A percentile compares a stretch with the other conserved stretches of the same genome.
phyloP scores from a whole-genome alignment of 2,888 invertebrate species.

The Microctonus brassicae region DNA sequence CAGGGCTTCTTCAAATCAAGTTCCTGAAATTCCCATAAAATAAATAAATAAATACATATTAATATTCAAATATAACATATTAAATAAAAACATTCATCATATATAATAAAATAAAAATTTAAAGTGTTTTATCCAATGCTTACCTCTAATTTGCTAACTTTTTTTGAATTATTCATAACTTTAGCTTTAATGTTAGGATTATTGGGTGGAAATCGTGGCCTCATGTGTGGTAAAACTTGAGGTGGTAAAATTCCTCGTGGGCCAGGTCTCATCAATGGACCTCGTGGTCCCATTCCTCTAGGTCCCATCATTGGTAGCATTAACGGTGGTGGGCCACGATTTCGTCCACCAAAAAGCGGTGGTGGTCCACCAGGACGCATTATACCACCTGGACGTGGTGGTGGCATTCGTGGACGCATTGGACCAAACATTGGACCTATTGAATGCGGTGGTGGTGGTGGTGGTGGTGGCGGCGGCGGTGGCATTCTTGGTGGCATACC shows the following conservation, averaged over 20 bases:
- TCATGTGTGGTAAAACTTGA: constrained; percentile 56
- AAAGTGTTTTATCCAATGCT: constrained; percentile 27
- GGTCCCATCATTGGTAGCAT: constrained; percentile 57
- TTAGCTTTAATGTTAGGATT: constrained; percentile 59
- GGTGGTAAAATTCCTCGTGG: constrained; percentile 55
- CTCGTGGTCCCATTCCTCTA: constrained; percentile 52
- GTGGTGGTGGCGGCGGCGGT: constrained; percentile 53
- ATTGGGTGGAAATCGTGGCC: constrained; percentile 57
- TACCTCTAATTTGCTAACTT: constrained; percentile 62
- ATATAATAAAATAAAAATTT: no score
- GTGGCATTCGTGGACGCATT: constrained; percentile 47
- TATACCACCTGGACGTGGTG: constrained; percentile 46
- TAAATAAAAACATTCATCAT: no score
- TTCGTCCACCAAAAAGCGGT: constrained; percentile 49
- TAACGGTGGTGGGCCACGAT: constrained; percentile 51
- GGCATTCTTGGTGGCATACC: constrained; percentile 51
- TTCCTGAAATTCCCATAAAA: constrained; percentile 51
- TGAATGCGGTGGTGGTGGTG: constrained; percentile 50
- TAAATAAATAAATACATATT: not conserved
- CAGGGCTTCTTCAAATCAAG: constrained; percentile 66
- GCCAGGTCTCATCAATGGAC: constrained; percentile 56
- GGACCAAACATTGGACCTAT: constrained; percentile 48
- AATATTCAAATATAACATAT: not conserved
- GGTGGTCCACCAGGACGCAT: constrained; percentile 49
- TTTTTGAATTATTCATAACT: constrained; percentile 55